A percentile compares a stretch with the other conserved stretches of the same genome.
Evolutionary conservation across 2,888 invertebrate species (phyloP).

Genomic region (Anarsia innoxiella): DNA sequence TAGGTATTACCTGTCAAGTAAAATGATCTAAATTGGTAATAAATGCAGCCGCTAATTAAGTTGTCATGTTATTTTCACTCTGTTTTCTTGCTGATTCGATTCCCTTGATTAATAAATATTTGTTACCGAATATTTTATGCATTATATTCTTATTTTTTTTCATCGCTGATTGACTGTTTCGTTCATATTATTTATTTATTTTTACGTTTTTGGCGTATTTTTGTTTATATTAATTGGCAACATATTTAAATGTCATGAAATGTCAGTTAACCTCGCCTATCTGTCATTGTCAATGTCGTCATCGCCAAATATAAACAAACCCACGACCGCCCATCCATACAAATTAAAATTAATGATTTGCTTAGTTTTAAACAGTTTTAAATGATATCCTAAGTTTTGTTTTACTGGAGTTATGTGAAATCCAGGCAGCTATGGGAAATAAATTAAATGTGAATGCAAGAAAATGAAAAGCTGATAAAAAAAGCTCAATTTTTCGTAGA

Average conservation of each 20-base stretch:
- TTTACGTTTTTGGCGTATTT: too few species aligned
- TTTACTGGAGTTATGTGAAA: background rate
- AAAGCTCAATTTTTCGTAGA: background rate
- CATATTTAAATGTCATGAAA: background rate
- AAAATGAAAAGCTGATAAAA: background rate
- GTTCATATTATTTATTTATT: too few species aligned
- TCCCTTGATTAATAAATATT: background rate
- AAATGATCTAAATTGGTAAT: too few species aligned
- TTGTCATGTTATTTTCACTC: too few species aligned
- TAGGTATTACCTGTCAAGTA: too few species aligned
- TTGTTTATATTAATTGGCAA: background rate
- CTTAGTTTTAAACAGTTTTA: background rate
- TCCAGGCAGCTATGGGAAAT: background rate
- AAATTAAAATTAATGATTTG: background rate
- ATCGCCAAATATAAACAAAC: slow-evolving; percentile 7
- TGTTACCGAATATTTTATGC: background rate
- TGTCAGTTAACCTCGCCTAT: background rate
- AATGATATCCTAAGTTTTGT: background rate
- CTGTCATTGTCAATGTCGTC: background rate
- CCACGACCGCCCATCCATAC: background rate
- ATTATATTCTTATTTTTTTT: background rate
- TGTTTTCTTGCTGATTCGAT: too few species aligned
- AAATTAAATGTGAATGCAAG: background rate
- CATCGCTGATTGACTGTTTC: too few species aligned
- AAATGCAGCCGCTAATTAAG: too few species aligned